Evolutionary conservation across 2,888 invertebrate species (phyloP).

Genomic region (Hermaeophaga mercurialis): DNA sequence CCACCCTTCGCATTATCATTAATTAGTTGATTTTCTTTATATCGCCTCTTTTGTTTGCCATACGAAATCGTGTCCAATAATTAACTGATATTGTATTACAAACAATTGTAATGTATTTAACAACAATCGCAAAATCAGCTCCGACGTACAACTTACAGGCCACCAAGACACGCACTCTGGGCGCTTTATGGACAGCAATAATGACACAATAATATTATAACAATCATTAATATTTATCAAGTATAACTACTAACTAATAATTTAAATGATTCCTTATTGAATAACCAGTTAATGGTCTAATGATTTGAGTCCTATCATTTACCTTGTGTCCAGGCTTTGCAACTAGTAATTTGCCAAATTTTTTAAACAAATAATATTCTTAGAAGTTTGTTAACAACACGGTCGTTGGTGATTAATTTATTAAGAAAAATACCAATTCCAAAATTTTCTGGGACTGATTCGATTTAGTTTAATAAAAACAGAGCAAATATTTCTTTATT

Average conservation of each 20-base stretch:
- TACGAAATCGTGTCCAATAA: no score
- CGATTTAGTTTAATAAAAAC: no score
- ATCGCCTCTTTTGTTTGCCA: no score
- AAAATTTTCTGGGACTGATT: no score
- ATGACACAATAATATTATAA: slow-evolving; percentile 27
- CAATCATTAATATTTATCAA: slow-evolving; percentile 35
- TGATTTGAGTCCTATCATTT: slow-evolving; percentile 25
- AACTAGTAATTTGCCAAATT: slow-evolving; percentile 1
- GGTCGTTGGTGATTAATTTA: background rate
- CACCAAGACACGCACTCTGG: background rate
- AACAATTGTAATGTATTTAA: no score
- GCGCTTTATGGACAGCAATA: slow-evolving; percentile 3
- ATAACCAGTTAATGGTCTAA: slow-evolving; percentile 39
- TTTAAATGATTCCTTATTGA: slow-evolving; percentile 35
- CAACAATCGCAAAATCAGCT: no score
- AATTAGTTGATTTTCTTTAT: no score
- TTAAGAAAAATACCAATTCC: no score
- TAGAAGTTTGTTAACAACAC: background rate
- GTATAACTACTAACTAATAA: slow-evolving; percentile 34
- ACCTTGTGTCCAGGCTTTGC: background rate
- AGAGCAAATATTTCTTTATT: no score
- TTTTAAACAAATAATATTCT: background rate
- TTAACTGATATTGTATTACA: no score
- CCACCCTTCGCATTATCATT: no score
- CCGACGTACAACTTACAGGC: no score